Base-by-base conservation (phyloP, 2,888 invertebrate genomes). In the Brenthis daphne region DNA sequence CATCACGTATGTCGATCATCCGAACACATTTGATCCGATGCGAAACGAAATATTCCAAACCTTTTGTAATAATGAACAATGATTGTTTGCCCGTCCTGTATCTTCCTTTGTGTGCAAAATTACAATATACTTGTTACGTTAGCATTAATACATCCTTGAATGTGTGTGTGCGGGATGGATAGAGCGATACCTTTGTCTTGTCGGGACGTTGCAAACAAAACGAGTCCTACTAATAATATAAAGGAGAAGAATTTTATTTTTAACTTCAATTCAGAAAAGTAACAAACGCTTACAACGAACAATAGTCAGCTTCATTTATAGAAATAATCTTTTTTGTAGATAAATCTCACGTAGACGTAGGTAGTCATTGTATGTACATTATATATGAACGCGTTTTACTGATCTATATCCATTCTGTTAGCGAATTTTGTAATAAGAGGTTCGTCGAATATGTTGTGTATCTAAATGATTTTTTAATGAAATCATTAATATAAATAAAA, bases 51-150 rank as follows among this genome's bases (percentile, higher is more conserved):
- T 89, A 90, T 90, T 88, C 85, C 85, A 90, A 88, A 90, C 85
- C 92, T 91, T 92, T 92, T 92, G 91, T 92, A 89, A 90, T 90
- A 92, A 92, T 91, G 90, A 91, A 92, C 92, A 92, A 91, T 91
- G 90, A 92, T 92, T 92, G 91, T 92, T 92, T 91, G 92, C 88
- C 85, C 89, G 90, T 90, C 88, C 91, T 87, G 85, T 89, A 88
- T 89, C 89, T 87, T 56, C 78, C 87, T 92, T 91, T 92, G 92
- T 92, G 91, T 90, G 91, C 90, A 81, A 92, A 92, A 92, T 92
- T 92, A 92, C 92, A 92, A 92, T 92, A 89, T 89, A 88, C 89
- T 92, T 90, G 90, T 90, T 90, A 92, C 89, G 85, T 88, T 89
- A 84, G 81, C 82, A 85, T 90, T 89, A 89, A 86, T 86, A 82